phyloP scores from a whole-genome alignment of 2,888 invertebrate species.

The Cremastinae sp. region DNA sequence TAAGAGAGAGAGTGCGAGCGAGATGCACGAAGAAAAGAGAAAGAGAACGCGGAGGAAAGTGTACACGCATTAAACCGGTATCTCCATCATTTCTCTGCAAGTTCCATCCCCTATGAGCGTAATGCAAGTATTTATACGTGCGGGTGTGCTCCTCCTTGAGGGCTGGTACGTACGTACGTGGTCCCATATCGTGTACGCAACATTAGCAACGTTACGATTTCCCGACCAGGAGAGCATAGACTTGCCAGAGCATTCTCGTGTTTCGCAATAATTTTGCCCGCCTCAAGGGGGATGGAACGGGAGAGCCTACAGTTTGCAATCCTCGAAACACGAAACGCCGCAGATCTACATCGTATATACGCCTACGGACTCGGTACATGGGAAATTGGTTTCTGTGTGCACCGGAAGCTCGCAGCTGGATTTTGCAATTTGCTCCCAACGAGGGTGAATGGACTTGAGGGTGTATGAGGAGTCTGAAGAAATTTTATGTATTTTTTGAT shows the following conservation, averaged over 20 bases:
- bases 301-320: conserved; percentile 36
- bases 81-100: conserved; percentile 35
- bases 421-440: not conserved
- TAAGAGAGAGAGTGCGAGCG: conserved; percentile 6
- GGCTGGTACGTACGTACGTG: conserved; percentile 10
- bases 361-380: too few species aligned
- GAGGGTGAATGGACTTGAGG: too few species aligned
- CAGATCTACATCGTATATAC: conserved; percentile 20
- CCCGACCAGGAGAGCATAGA: conserved; percentile 20
- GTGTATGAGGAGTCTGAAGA: too few species aligned
- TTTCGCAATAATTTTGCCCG: conserved; percentile 57
- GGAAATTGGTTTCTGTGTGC: conserved; percentile 16
- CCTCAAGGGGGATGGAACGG: conserved; percentile 44
- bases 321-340: conserved; percentile 36
- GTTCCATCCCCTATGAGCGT: conserved; percentile 6
- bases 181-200: conserved; percentile 14
- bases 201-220: conserved; percentile 33
- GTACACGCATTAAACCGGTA: conserved; percentile 23
- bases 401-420: conserved; percentile 3
- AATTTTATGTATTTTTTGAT: too few species aligned
- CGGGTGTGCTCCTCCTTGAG: conserved; percentile 19
- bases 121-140: not conserved
- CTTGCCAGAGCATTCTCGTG: conserved; percentile 34
- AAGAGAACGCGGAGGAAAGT: conserved; percentile 1
- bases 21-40: conserved; percentile 5